These are phyloP conservation scores for Aphodius granarius DNA, from an alignment of 2,888 invertebrate genomes.

Conservation along the genomic window DNA sequence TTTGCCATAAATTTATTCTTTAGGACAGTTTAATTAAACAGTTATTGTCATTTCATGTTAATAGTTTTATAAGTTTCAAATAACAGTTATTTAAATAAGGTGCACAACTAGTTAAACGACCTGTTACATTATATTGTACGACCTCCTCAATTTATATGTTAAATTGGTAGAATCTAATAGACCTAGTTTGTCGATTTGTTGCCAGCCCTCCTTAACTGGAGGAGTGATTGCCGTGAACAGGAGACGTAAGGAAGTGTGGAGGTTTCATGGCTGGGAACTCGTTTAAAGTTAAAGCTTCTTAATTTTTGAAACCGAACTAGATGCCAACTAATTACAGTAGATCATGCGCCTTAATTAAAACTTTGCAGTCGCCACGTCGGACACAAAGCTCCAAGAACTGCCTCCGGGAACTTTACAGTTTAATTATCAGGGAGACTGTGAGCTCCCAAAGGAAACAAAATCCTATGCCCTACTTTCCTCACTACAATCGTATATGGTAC, in stretches of 20 bases:
- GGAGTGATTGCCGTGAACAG: background rate
- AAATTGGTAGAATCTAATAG: background rate
- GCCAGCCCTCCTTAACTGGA: background rate
- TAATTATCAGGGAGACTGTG: background rate
- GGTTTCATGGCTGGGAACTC: background rate
- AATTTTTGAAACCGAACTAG: slow-evolving; percentile 10
- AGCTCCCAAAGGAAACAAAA: background rate
- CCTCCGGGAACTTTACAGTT: slow-evolving; percentile 6
- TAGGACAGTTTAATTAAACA: no score
- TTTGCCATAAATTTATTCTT: no score
- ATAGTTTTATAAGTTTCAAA: no score
- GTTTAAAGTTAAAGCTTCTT: background rate
- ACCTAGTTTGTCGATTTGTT: background rate
- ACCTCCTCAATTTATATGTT: background rate
- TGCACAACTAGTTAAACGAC: no score
- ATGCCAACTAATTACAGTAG: slow-evolving; percentile 12
- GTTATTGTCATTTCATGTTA: no score
- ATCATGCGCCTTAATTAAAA: slow-evolving; percentile 14
- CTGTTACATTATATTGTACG: no score
- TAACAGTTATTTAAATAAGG: no score
- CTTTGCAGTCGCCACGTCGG: background rate
- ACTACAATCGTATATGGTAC: background rate
- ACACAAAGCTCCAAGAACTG: background rate
- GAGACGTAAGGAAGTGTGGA: background rate
- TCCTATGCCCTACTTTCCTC: background rate